Evolutionary conservation across 2,797 vertebrate genomes (phyloP), one percentile per base, ranked within the genome.

Genomic region (Bovichtus diacanthus): DNA sequence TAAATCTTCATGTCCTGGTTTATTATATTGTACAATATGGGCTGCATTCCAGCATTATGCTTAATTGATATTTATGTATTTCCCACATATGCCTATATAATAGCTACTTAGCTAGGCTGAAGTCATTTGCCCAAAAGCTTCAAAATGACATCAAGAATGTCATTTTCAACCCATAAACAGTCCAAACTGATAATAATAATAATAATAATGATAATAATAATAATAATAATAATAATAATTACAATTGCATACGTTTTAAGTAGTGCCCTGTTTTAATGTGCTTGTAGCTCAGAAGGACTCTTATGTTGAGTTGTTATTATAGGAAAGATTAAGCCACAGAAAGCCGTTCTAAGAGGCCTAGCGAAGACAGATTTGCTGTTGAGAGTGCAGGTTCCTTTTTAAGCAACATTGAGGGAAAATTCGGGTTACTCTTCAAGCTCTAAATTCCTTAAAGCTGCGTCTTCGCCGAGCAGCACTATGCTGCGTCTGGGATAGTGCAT

Each of bases 51-150:
- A 31, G 54, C 23, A 49, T 10, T n/a, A 67, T 71, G 76, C 44
- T 69, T 82, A 80, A 85, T 69, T 88, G 70, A 83, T 84, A 74
- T 85, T 62, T 80, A 80, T 82, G 83, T 58, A 76, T 78, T 80
- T 50, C 70, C 49, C 68, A 61, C 78, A 62, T 60, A 79, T 77
- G 39, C 63, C 60, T 59, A 79, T 36, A 49, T 83, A 78, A 86
- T 61, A 68, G 55, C 74, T 67, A 81, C 81, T 82, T 83, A 80
- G 61, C 76, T 8, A 27, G 60, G 54, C 38, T 68, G 7, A 56
- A 74, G 73, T 56, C 21, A 72, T 87, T 83, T 62, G 47, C 67
- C 67, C 34, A 65, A 68, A 77, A 38, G 62, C 38, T 38, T 72
- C 43, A 41, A 71, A 79, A 77, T 72, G 6, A 68, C 19, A 6